Percentiles rank a stretch among this genome's conserved stretches.
These are phyloP conservation scores for Glyptemys insculpta DNA, from an alignment of 2,797 vertebrate species.

Conservation along the genomic window DNA sequence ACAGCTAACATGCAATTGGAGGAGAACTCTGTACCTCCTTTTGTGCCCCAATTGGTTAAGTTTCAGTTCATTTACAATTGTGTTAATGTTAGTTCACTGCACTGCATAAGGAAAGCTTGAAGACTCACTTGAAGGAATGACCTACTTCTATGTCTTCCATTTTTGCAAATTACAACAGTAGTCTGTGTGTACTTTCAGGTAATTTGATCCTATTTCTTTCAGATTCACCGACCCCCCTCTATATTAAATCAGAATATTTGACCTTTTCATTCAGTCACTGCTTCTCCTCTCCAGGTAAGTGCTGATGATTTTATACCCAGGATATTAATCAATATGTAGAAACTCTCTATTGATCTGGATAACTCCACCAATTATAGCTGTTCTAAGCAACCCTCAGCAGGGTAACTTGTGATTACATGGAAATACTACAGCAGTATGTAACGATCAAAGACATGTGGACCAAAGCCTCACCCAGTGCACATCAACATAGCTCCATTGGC, in stretches of 20 bases:
- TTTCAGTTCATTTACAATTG: conserved; percentile 35
- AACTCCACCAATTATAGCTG: conserved; percentile 72
- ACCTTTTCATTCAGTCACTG: conserved; percentile 57
- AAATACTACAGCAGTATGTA: conserved; percentile 44
- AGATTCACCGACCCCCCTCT: conserved; percentile 13
- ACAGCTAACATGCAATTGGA: neutral
- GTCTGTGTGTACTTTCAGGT: conserved; percentile 56
- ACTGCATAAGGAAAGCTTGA: conserved; percentile 19
- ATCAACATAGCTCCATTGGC: neutral
- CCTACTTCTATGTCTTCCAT: conserved; percentile 62
- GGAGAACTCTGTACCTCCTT: neutral
- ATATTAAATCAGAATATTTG: conserved; percentile 59
- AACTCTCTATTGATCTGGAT: conserved; percentile 71
- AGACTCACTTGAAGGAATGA: conserved; percentile 60
- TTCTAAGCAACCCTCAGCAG: conserved; percentile 68
- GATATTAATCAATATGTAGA: conserved; percentile 69
- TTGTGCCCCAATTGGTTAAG: neutral
- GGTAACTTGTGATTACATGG: conserved; percentile 64
- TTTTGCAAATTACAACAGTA: conserved; percentile 65
- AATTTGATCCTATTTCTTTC: conserved; percentile 69
- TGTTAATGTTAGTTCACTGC: neutral
- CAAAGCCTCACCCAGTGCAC: neutral
- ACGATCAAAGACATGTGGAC: neutral
- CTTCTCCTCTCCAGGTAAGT: conserved; percentile 58
- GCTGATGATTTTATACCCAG: conserved; percentile 63